These are phyloP conservation scores for Salticus scenicus DNA, from an alignment of 2,888 invertebrate species.

Conservation along the genomic window DNA sequence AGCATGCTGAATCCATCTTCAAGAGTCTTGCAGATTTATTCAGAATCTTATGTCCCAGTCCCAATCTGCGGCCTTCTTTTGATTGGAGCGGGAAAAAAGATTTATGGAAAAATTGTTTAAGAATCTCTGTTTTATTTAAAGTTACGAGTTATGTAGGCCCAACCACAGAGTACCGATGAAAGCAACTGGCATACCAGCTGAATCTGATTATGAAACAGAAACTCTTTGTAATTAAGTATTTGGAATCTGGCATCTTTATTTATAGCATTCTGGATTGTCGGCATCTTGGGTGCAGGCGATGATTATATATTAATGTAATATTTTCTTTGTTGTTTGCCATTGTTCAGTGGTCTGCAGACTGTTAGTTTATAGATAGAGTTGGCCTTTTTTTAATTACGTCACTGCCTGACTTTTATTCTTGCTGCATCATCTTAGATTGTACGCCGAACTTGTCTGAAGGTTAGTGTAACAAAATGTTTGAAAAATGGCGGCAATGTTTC, in stretches of 20 bases:
- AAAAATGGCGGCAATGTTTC: conserved; percentile 61
- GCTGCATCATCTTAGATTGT: conserved; percentile 37
- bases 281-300: conserved; percentile 70
- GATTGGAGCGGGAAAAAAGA: too few species aligned
- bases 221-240: neutral
- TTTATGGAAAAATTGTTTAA: too few species aligned
- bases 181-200: too few species aligned
- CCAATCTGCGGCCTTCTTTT: too few species aligned
- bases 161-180: too few species aligned
- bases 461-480: conserved; percentile 40
- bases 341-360: conserved; percentile 70
- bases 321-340: conserved; percentile 71
- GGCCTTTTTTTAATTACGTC: conserved; percentile 67
- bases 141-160: too few species aligned
- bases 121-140: too few species aligned
- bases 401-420: conserved; percentile 69
- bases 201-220: conserved; percentile 1
- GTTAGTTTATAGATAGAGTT: conserved; percentile 67
- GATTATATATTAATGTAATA: conserved; percentile 68
- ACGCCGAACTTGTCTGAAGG: conserved; percentile 56
- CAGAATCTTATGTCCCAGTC: too few species aligned
- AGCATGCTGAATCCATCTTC: too few species aligned
- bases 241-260: conserved; percentile 43
- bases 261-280: conserved; percentile 58
- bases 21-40: too few species aligned